phyloP scores from a whole-genome alignment of 2,113 vertebrate species.

The Colinus virginianus region DNA sequence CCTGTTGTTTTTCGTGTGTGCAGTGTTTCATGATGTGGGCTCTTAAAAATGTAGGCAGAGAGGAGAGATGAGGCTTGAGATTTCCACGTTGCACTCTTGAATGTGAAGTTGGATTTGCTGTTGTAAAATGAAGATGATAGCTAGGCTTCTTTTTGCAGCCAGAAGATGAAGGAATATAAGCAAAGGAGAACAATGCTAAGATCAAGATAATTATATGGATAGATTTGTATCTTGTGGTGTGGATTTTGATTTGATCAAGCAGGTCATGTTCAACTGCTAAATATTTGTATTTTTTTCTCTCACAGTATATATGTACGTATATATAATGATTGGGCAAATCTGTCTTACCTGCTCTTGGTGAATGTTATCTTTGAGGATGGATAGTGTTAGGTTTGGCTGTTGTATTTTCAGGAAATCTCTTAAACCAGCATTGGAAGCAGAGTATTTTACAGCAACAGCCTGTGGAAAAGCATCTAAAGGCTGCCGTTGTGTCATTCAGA shows the following conservation, averaged over 20 bases:
- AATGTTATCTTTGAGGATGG: constrained; percentile 11
- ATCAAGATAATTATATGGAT: background rate
- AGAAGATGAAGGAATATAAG: background rate
- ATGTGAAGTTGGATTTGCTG: background rate
- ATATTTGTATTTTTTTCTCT: no score
- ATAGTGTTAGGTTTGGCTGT: background rate
- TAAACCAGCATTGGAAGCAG: background rate
- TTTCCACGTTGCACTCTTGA: background rate
- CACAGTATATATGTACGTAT: background rate
- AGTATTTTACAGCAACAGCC: constrained; percentile 11
- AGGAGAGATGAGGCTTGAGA: background rate
- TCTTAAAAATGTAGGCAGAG: background rate
- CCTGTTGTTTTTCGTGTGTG: background rate
- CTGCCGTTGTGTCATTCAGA: constrained; percentile 25
- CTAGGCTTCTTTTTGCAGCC: background rate
- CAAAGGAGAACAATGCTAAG: background rate
- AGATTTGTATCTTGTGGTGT: background rate
- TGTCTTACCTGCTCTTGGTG: background rate
- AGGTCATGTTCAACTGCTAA: background rate
- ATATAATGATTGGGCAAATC: background rate
- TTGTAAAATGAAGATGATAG: background rate
- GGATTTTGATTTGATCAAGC: background rate
- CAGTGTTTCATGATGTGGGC: background rate
- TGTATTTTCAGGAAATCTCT: constrained; percentile 47
- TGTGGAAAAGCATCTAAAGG: background rate